Conservation (phyloP, 2,797 vertebrate genomes). For the Esox lucius region DNA sequence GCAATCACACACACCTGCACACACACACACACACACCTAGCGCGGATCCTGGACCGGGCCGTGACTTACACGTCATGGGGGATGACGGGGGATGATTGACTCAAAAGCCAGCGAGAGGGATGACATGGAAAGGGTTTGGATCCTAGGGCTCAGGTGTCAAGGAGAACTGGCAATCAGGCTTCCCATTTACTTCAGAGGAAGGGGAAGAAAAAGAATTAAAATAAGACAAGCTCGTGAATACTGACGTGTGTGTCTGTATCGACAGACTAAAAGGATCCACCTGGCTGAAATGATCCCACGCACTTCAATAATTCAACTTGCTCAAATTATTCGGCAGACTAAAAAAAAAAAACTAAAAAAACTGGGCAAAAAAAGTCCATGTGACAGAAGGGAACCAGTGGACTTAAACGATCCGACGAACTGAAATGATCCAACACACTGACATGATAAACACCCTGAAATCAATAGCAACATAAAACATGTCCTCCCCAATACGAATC, state of each 20-base stretch:
- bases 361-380: no score
- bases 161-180: background rate
- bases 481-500: background rate
- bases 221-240: background rate
- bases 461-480: background rate
- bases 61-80: background rate
- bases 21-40: background rate
- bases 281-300: background rate
- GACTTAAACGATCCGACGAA: no score
- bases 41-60: background rate
- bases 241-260: background rate
- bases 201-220: no score
- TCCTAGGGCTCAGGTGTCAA: background rate
- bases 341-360: no score
- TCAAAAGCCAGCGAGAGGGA: background rate
- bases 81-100: background rate
- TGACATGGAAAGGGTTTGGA: conserved; percentile 20
- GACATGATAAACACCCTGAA: background rate
- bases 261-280: background rate
- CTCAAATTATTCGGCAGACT: no score
- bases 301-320: no score
- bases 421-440: background rate
- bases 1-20: background rate
- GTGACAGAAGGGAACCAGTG: background rate
- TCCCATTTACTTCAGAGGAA: background rate